Percentiles rank a stretch among this genome's conserved stretches.
Conservation (phyloP, 2,888 invertebrate genomes). For the Tolmerus cingulatus region DNA sequence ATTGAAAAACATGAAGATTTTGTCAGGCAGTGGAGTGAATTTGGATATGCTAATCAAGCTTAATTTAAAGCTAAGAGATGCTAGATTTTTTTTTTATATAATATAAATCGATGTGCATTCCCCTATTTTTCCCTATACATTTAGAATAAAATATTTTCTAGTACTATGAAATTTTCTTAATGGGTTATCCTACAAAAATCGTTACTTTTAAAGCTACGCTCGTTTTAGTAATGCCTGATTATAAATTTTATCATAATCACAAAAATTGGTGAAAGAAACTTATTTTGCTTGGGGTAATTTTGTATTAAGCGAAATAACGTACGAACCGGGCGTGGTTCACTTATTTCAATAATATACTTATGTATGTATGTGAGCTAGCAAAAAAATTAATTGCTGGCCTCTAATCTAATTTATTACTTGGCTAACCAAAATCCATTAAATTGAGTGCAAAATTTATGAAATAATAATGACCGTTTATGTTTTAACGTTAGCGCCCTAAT, state of each 20-base stretch:
- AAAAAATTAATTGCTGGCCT: too few species aligned
- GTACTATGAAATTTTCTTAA: neutral
- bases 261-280: too few species aligned
- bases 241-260: neutral
- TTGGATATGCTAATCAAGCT: slow-evolving; percentile 65
- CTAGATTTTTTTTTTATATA: neutral
- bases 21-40: slow-evolving; percentile 73
- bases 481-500: neutral
- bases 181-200: neutral
- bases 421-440: too few species aligned
- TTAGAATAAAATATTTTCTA: neutral
- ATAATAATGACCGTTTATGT: too few species aligned
- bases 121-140: neutral
- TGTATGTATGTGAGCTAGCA: too few species aligned
- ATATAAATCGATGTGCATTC: neutral
- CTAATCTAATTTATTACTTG: too few species aligned
- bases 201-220: neutral
- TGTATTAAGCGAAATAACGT: neutral
- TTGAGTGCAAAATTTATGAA: too few species aligned
- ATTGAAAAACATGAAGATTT: slow-evolving; percentile 72
- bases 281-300: too few species aligned
- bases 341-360: too few species aligned
- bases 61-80: neutral
- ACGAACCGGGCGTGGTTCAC: too few species aligned
- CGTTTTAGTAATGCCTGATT: neutral